A percentile compares a stretch with the other conserved stretches of the same genome.
phyloP scores from a whole-genome alignment of 2,888 invertebrate species.

The Nezara viridula region DNA sequence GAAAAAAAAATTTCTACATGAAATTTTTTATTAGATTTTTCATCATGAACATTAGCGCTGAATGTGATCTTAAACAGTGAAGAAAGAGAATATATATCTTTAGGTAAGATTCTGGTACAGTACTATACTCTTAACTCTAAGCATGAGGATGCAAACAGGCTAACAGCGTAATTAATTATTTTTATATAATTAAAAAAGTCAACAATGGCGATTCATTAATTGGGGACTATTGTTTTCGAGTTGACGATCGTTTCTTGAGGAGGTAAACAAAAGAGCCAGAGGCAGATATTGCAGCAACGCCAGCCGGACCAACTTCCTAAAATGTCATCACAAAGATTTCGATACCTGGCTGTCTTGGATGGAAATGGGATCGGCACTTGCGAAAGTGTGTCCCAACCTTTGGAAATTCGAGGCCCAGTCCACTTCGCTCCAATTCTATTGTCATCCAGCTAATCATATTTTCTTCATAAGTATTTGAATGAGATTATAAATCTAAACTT shows the following conservation, averaged over 20 bases:
- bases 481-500: not conserved
- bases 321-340: conserved; percentile 15
- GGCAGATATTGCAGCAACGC: not conserved
- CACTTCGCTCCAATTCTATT: not conserved
- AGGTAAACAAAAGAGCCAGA: not conserved
- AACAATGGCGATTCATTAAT: not conserved
- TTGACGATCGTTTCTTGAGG: not conserved
- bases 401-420: not conserved
- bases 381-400: not conserved
- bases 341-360: not conserved
- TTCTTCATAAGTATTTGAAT: not conserved
- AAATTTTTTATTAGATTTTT: too few relatives aligned
- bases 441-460: not conserved
- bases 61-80: too few relatives aligned
- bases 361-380: not conserved
- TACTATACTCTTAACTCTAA: too few relatives aligned
- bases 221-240: not conserved
- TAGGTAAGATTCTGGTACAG: too few relatives aligned
- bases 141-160: too few relatives aligned
- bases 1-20: too few relatives aligned
- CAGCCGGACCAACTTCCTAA: not conserved
- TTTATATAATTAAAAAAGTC: not conserved
- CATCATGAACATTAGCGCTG: too few relatives aligned
- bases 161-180: not conserved
- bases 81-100: too few relatives aligned